Conservation (phyloP, 2,113 vertebrate genomes). For the Hiodon tergisus region DNA sequence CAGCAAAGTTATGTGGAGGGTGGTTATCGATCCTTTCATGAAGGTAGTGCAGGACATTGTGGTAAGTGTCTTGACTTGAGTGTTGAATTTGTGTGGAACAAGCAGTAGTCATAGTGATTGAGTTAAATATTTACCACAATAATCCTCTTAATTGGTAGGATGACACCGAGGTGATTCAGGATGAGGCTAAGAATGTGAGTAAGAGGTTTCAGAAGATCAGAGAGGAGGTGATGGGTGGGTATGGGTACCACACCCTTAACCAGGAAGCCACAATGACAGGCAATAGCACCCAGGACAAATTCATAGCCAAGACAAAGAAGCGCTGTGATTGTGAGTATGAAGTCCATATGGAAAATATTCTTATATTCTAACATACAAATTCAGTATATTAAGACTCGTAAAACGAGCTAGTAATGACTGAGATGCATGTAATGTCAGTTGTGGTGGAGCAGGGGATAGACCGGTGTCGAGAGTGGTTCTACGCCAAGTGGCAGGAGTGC, state of each 20-base stretch:
- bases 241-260: slow-evolving; percentile 49
- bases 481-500: slow-evolving; percentile 42
- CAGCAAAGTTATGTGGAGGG: slow-evolving; percentile 62
- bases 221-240: slow-evolving; percentile 58
- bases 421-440: slow-evolving; percentile 42
- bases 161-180: slow-evolving; percentile 42
- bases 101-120: not conserved
- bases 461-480: slow-evolving; percentile 70
- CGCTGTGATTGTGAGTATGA: slow-evolving; percentile 74
- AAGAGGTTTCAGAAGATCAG: slow-evolving; percentile 60
- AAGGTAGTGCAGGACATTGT: slow-evolving; percentile 60
- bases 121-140: slow-evolving; percentile 32
- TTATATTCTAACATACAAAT: not conserved
- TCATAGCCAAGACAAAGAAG: slow-evolving; percentile 60
- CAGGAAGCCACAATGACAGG: not conserved
- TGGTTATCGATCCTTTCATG: slow-evolving; percentile 49
- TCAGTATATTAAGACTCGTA: not conserved
- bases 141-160: slow-evolving; percentile 51
- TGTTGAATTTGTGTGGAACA: not conserved
- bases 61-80: slow-evolving; percentile 45
- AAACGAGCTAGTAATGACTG: not conserved
- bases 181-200: slow-evolving; percentile 47
- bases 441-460: slow-evolving; percentile 58
- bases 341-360: not conserved
- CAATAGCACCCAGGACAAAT: slow-evolving; percentile 66